phyloP scores from a whole-genome alignment of 2,797 vertebrate species.

The Etheostoma nigrum region DNA sequence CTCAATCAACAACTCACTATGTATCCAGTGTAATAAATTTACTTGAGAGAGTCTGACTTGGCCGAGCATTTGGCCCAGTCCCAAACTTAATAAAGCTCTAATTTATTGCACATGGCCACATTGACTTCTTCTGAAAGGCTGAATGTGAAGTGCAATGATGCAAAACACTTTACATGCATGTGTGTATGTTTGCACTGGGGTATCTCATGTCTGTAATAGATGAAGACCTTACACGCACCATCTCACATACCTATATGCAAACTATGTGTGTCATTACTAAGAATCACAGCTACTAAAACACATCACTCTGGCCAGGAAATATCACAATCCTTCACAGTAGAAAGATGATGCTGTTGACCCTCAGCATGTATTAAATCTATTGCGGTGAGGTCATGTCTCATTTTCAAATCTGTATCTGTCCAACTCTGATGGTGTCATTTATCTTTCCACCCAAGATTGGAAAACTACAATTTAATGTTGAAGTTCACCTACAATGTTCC shows the following conservation, averaged over 20 bases:
- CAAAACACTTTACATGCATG: conserved; percentile 39
- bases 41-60: conserved; percentile 71
- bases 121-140: conserved; percentile 62
- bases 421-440: conserved; percentile 58
- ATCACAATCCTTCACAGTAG: conserved; percentile 69
- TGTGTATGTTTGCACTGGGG: conserved; percentile 39
- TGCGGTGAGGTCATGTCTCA: conserved; percentile 78
- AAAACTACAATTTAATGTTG: conserved; percentile 46
- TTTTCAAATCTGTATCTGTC: conserved; percentile 64
- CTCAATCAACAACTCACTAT: conserved; percentile 79
- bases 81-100: conserved; percentile 78
- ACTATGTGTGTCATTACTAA: conserved; percentile 72
- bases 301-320: conserved; percentile 60
- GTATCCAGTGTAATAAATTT: conserved; percentile 73
- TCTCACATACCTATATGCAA: conserved; percentile 60
- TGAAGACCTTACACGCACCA: conserved; percentile 14
- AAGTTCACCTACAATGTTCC: conserved; percentile 51
- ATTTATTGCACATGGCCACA: conserved; percentile 78
- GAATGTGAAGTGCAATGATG: conserved; percentile 61
- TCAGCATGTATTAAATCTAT: conserved; percentile 65
- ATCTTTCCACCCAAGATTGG: conserved; percentile 55
- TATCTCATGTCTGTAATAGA: conserved; percentile 33
- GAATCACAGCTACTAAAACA: conserved; percentile 72
- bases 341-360: conserved; percentile 74
- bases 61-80: conserved; percentile 68